Conservation (phyloP, 2,888 invertebrate species). For the Thera britannica region DNA sequence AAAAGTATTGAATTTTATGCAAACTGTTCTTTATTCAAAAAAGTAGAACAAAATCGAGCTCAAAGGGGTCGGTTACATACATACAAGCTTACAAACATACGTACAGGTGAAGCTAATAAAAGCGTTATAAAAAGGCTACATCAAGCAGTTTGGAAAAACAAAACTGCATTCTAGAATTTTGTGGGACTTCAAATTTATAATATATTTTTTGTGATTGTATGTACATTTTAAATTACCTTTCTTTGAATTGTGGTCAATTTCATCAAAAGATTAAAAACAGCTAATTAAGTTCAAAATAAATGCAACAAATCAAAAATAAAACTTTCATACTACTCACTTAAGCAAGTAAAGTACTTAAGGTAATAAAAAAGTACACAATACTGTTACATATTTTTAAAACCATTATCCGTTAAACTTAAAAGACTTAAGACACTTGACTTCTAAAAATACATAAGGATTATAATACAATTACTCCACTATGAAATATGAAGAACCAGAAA, state of each 20-base stretch:
- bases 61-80: no score
- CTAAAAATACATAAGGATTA: constrained; percentile 55
- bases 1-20: constrained; percentile 26
- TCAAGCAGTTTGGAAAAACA: no score
- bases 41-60: no score
- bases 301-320: background rate
- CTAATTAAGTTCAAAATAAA: background rate
- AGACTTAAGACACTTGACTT: constrained; percentile 40
- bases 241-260: background rate
- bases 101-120: no score
- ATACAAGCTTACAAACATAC: no score
- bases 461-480: constrained; percentile 54
- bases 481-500: constrained; percentile 58
- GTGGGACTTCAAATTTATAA: no score
- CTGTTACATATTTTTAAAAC: constrained; percentile 27
- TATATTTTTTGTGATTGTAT: no score
- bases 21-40: background rate
- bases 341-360: background rate
- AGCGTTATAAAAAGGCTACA: no score
- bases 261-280: background rate
- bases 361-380: constrained; percentile 15
- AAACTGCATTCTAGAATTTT: no score
- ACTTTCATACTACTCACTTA: background rate
- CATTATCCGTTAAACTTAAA: constrained; percentile 33
- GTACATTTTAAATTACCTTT: no score